Percentiles rank a stretch among this genome's conserved stretches.
These are phyloP conservation scores for Muscicapa striata DNA, from an alignment of 2,797 vertebrate genomes.

Conservation along the genomic window DNA sequence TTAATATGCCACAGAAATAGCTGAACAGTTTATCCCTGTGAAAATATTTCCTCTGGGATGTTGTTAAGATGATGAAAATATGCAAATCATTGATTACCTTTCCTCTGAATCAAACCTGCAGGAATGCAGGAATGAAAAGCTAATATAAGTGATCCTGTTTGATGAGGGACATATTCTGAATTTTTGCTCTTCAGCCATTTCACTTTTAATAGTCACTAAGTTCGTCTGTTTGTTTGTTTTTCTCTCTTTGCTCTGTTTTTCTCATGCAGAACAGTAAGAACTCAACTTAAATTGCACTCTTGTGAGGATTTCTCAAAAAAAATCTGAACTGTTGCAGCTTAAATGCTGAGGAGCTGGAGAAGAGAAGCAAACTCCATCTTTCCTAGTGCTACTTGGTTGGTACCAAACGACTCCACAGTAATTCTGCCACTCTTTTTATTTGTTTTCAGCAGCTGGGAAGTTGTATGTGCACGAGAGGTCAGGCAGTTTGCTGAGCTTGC, in stretches of 20 bases:
- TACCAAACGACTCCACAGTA: not conserved
- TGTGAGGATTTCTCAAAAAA: not conserved
- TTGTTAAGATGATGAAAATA: not conserved
- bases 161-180: not conserved
- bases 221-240: not conserved
- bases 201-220: not conserved
- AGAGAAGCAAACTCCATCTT: not conserved
- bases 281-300: not conserved
- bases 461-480: not conserved
- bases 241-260: not conserved
- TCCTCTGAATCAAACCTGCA: not conserved
- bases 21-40: not conserved
- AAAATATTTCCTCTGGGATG: not conserved
- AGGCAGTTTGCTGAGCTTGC: not conserved
- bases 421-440: not conserved
- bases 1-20: not conserved
- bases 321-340: not conserved
- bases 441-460: not conserved
- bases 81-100: not conserved
- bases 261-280: not conserved
- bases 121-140: not conserved
- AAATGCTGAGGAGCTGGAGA: not conserved
- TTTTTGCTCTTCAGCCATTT: conserved; percentile 8
- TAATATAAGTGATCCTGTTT: not conserved
- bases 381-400: not conserved